Base-by-base conservation (phyloP, 2,113 vertebrate genomes). In the Blennius ocellaris region DNA sequence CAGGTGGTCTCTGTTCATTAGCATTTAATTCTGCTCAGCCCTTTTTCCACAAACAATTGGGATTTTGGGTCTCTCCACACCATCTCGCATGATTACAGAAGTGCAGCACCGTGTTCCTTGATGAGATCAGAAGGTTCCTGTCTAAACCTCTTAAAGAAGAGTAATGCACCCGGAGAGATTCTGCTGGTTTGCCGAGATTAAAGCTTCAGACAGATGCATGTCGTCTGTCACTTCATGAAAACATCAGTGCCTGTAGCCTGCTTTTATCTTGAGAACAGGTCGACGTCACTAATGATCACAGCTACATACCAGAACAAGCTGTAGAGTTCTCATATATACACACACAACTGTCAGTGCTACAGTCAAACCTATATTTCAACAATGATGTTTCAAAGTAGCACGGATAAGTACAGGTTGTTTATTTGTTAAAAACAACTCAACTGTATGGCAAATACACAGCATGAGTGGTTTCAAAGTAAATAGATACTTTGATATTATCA, bases 241-340 rank as follows among this genome's bases (percentile, higher is more conserved):
- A 73, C 67, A 82, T 82, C 65, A 69, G 11, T 2, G 12, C 41
- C 52, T 76, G 38, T 8, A 47, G 21, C 21, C 21, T 30, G 21
- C 68, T 86, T 87, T 86, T 62, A 81, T 73, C 79, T 76, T 12
- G 8, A 5, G 15, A 84, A 79, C 61, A 83, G 56, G 62, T 61
- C 66, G 55, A 43, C 40, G 40, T 65, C 57, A 67, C 38, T 39
- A 57, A 66, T 62, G 64, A 87, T 85, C 80, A 75, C 70, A 82
- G 83, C 61, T 2, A 43, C 5, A 11, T 11, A 52, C 70, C 3
- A 7, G 7, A 16, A 75, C 39, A 60, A 38, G 51, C 74, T 44
- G 73, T 7, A 0, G 48, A 52, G 72, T 55, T 66, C 41, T 45
- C 73, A 50, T 21, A 6, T 0, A 48, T 7, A 7, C 15, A 1